These are phyloP conservation scores for Heliconius cydno DNA, from an alignment of 2,888 invertebrate genomes.

Conservation along the genomic window DNA sequence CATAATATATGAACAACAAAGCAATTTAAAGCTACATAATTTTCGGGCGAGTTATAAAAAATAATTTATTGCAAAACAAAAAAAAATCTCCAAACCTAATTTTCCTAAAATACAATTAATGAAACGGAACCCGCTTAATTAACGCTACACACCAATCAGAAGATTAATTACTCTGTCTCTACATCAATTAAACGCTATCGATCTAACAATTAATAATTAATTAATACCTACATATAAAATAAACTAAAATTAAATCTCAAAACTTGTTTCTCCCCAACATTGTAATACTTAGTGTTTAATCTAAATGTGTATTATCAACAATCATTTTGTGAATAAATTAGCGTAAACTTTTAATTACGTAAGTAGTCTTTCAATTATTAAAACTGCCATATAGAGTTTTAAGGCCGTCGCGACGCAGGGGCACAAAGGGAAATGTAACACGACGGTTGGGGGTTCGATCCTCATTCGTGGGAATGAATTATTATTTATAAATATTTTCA, in stretches of 20 bases:
- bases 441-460: too few relatives aligned
- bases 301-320: slow-evolving; percentile 53
- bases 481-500: too few relatives aligned
- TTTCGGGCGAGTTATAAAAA: slow-evolving; percentile 7
- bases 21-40: neutral
- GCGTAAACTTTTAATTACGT: slow-evolving; percentile 49
- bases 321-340: slow-evolving; percentile 57
- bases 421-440: too few relatives aligned
- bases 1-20: neutral
- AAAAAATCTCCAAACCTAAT: neutral
- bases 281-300: neutral
- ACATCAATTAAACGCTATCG: slow-evolving; percentile 75
- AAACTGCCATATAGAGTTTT: slow-evolving; percentile 2
- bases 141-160: slow-evolving; percentile 68
- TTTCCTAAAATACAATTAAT: slow-evolving; percentile 12
- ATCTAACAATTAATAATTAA: slow-evolving; percentile 70
- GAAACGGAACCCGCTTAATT: slow-evolving; percentile 62
- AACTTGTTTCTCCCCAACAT: slow-evolving; percentile 61
- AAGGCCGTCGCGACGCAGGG: too few relatives aligned
- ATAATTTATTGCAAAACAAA: neutral
- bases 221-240: slow-evolving; percentile 54
- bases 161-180: slow-evolving; percentile 80
- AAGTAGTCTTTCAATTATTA: slow-evolving; percentile 14
- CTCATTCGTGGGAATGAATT: too few relatives aligned
- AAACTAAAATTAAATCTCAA: slow-evolving; percentile 66